Conservation (phyloP, 2,888 invertebrate species). For the Tetrapedia diversipes region DNA sequence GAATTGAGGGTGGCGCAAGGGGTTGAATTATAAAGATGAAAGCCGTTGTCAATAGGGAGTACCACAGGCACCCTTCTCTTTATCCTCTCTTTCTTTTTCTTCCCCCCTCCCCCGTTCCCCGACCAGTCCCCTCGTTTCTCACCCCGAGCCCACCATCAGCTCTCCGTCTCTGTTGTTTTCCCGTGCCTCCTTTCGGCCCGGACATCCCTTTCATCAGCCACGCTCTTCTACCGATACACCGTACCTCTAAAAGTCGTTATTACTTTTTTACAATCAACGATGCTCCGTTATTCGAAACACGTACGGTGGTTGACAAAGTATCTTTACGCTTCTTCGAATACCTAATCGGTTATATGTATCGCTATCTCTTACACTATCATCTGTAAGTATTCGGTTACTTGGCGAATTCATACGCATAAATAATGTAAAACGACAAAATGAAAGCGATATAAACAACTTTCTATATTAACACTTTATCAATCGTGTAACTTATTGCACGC, state of each 20-base stretch:
- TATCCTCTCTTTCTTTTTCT: conserved; percentile 60
- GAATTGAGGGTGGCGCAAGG: conserved; percentile 78
- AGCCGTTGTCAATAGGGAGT: conserved; percentile 80
- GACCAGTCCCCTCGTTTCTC: conserved; percentile 55
- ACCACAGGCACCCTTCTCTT: conserved; percentile 71
- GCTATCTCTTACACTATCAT: too few species aligned
- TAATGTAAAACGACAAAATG: too few species aligned
- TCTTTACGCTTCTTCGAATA: too few species aligned
- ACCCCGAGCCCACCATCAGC: neutral
- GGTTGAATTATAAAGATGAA: conserved; percentile 81
- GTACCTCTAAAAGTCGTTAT: conserved; percentile 53
- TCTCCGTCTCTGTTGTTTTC: conserved; percentile 1
- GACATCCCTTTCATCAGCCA: conserved; percentile 46
- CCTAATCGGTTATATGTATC: too few species aligned
- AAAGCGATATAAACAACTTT: too few species aligned
- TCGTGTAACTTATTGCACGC: too few species aligned
- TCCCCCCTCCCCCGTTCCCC: conserved; percentile 11
- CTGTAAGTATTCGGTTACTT: too few species aligned
- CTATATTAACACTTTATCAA: too few species aligned
- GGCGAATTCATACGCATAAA: too few species aligned
- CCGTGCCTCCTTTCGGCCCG: conserved; percentile 24
- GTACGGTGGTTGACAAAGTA: too few species aligned
- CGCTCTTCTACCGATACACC: conserved; percentile 51
- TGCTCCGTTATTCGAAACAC: conserved; percentile 2
- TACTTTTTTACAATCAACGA: conserved; percentile 26